These are phyloP conservation scores for Drosophila bocki DNA, from an alignment of 1,140 invertebrate species.

Conservation along the genomic window DNA sequence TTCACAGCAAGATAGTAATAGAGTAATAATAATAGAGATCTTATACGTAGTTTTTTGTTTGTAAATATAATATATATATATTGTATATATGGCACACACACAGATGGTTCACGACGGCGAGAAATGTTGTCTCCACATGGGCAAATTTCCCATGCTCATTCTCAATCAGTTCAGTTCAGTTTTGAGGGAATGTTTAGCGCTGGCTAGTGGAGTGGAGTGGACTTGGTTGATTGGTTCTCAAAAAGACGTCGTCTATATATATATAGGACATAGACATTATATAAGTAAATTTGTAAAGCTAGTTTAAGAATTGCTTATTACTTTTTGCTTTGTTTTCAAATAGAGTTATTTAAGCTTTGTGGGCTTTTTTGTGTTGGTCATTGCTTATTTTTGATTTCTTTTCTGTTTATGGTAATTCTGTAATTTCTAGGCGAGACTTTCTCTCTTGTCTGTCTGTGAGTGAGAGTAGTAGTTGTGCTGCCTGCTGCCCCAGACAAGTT, in stretches of 20 bases:
- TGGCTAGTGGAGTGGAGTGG: constrained; percentile 69
- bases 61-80: constrained; percentile 30
- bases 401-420: constrained; percentile 59
- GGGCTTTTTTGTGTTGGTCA: constrained; percentile 47
- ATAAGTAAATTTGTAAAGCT: constrained; percentile 60
- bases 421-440: constrained; percentile 67
- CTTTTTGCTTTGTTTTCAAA: constrained; percentile 52
- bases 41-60: constrained; percentile 31
- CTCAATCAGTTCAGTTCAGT: constrained; percentile 55
- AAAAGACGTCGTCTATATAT: constrained; percentile 61
- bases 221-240: constrained; percentile 64
- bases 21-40: constrained; percentile 37
- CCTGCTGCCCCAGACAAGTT: constrained; percentile 81
- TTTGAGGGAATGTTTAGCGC: constrained; percentile 72
- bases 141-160: constrained; percentile 51
- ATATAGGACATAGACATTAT: constrained; percentile 69
- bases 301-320: constrained; percentile 69
- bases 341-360: constrained; percentile 27
- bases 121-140: constrained; percentile 77
- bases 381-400: constrained; percentile 52
- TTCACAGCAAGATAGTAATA: constrained; percentile 65
- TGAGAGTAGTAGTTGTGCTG: constrained; percentile 80
- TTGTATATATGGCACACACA: constrained; percentile 53
- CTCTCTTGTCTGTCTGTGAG: constrained; percentile 76
- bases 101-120: constrained; percentile 68